Base-by-base conservation (phyloP, 30 jellyfish, hydroid and myxozoan species). In the Chrysaora quinquecirrha region DNA sequence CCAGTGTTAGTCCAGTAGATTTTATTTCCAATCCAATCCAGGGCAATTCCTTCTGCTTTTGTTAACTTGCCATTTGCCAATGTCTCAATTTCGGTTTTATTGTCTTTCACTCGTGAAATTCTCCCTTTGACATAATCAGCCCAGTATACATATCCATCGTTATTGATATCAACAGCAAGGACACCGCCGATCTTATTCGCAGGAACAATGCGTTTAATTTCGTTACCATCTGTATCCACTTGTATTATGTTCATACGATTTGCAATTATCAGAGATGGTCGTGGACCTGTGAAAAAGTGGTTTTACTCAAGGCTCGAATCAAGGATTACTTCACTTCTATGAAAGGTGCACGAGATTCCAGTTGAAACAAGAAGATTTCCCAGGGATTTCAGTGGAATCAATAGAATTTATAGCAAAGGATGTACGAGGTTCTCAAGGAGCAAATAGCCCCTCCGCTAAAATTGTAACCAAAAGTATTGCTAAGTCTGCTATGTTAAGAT, bases 1-100 rank as follows among this genome's bases (percentile, higher is more conserved):
- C 98, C 89, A 18, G 96, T 77, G 64, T 92, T 96, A 1, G 98
- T 92, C 99, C 99, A 95, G 71, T 95, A 95, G 48, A 95, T 24
- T 43, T 95, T 95, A n/a, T 68, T 72, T 2, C 96, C 97, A 32
- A 95, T 63, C 99, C 99, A 95, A 48, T 95, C 99, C 30, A 95
- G 88, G 1, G 99, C 97, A 0, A 95, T 87, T 20, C 96, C 96
- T 73, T 89, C 97, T 9, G 97, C 87, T 50, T 84, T 89, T 18
- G 86, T 87, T 14, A 83, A 81, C 16, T 87, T 89, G 1, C 82
- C 91, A 75, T 52, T 69, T 6, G 81, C 90, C n/a, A 91, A 48
- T 12, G 81, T 84, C 38, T 56, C 92, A 66, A 80, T 80, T 9
- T 72, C 30, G 18, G 83, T 34, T 9, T 34, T 54, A 19, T 60